A percentile compares a stretch with the other conserved stretches of the same genome.
Conservation (phyloP, 2,797 vertebrate genomes). For the Chromis chromis region DNA sequence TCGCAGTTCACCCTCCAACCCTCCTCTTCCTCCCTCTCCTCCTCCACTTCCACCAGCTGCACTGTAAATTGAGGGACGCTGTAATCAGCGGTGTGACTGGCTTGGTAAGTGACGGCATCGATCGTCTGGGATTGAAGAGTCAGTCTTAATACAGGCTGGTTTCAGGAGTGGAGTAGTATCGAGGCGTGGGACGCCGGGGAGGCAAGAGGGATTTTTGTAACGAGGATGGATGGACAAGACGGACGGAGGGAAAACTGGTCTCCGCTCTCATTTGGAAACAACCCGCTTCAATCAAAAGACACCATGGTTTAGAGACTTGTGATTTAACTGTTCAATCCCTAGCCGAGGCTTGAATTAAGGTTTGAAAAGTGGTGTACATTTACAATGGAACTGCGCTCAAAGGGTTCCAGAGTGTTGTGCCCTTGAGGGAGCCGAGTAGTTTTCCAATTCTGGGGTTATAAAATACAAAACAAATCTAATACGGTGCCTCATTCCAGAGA, state of each 20-base stretch:
- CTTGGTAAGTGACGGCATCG: conserved; percentile 79
- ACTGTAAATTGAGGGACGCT: conserved; percentile 77
- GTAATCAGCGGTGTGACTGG: conserved; percentile 78
- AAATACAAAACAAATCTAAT: conserved; percentile 40
- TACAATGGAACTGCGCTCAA: conserved; percentile 61
- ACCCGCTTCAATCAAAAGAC: conserved; percentile 70
- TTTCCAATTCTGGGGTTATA: conserved; percentile 42
- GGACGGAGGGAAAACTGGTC: conserved; percentile 62
- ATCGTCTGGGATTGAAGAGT: conserved; percentile 82
- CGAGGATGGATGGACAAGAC: conserved; percentile 75
- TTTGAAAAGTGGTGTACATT: conserved; percentile 59
- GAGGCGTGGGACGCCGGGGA: conserved; percentile 31
- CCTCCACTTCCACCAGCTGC: conserved; percentile 46
- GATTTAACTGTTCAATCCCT: conserved; percentile 69
- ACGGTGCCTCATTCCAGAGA: conserved; percentile 23
- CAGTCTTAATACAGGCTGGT: conserved; percentile 77
- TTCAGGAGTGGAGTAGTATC: conserved; percentile 67
- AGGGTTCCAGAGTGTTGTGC: conserved; percentile 47
- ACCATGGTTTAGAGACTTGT: conserved; percentile 65
- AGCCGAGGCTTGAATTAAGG: conserved; percentile 54
- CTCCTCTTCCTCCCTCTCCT: not conserved
- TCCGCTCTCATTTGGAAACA: conserved; percentile 71
- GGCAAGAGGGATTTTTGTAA: conserved; percentile 63
- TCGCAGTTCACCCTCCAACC: conserved; percentile 3
- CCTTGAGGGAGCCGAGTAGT: conserved; percentile 42